These are phyloP conservation scores for Luffia ferchaultella DNA, from an alignment of 2,888 invertebrate species.

Conservation along the genomic window DNA sequence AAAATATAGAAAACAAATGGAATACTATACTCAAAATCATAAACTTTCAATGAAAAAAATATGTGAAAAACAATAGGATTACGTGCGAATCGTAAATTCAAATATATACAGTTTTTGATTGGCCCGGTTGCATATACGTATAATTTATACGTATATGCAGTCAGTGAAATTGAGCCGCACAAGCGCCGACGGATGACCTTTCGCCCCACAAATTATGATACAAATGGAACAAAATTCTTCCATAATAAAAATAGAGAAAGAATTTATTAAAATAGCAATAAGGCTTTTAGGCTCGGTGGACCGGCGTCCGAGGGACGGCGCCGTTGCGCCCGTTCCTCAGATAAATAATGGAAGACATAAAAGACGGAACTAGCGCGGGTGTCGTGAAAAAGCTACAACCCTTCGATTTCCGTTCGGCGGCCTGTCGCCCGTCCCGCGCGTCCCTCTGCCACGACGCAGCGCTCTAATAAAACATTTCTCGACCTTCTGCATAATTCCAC, in stretches of 20 bases:
- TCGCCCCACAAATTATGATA: background rate
- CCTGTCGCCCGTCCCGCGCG: background rate
- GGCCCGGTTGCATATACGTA: no score
- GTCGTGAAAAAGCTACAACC: background rate
- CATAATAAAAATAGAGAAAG: background rate
- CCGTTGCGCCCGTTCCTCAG: background rate
- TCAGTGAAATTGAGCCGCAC: no score
- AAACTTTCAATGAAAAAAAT: no score
- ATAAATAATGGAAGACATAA: no score
- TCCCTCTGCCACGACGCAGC: no score
- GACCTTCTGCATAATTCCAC: constrained; percentile 28
- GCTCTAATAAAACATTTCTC: constrained; percentile 34
- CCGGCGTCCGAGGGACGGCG: background rate
- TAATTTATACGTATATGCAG: no score
- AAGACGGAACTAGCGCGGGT: background rate
- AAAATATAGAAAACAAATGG: no score
- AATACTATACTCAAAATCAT: no score
- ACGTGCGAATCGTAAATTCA: no score
- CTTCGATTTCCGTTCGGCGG: background rate
- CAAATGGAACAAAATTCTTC: background rate
- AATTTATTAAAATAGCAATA: background rate
- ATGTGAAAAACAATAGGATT: no score
- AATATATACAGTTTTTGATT: no score
- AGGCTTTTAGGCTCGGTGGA: background rate
- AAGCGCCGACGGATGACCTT: no score